Percentiles rank a stretch among this genome's conserved stretches.
Evolutionary conservation across 2,113 vertebrate species (phyloP).

Genomic region (Sinosuthora webbiana): DNA sequence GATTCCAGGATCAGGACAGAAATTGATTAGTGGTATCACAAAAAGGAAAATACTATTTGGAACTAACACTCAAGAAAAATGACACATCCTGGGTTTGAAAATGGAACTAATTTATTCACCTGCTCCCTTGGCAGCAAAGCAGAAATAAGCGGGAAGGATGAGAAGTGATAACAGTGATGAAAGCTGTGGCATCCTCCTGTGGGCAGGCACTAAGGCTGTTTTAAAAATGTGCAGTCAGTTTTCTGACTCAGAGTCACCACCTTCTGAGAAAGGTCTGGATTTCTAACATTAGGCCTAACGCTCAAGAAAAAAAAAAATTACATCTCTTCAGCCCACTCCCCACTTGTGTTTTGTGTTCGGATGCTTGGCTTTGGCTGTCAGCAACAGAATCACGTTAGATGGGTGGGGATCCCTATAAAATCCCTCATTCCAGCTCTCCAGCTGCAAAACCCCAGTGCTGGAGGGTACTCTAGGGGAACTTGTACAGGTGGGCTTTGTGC

Average conservation of each 20-base stretch:
- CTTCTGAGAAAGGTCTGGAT: not conserved
- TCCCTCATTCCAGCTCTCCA: not conserved
- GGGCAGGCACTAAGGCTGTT: not conserved
- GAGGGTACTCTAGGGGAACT: not conserved
- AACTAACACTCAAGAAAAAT: not conserved
- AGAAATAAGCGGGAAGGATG: not conserved
- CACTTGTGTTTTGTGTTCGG: not conserved
- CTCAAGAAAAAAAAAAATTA: not conserved
- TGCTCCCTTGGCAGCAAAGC: not conserved
- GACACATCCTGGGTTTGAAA: not conserved
- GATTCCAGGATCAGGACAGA: not conserved
- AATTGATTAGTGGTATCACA: not conserved
- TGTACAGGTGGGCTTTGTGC: not conserved
- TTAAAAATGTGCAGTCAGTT: not conserved
- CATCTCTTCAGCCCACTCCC: not conserved
- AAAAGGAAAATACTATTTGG: not conserved
- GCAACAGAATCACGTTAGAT: not conserved
- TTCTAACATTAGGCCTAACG: not conserved
- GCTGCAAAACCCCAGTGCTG: not conserved
- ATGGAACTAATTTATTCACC: constrained; percentile 1
- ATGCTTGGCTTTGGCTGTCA: not conserved
- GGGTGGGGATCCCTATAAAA: not conserved
- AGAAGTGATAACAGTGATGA: not conserved
- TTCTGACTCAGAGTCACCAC: not conserved
- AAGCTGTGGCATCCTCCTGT: not conserved